Evolutionary conservation across 2,113 vertebrate species (phyloP).

Genomic region (Gambusia affinis): DNA sequence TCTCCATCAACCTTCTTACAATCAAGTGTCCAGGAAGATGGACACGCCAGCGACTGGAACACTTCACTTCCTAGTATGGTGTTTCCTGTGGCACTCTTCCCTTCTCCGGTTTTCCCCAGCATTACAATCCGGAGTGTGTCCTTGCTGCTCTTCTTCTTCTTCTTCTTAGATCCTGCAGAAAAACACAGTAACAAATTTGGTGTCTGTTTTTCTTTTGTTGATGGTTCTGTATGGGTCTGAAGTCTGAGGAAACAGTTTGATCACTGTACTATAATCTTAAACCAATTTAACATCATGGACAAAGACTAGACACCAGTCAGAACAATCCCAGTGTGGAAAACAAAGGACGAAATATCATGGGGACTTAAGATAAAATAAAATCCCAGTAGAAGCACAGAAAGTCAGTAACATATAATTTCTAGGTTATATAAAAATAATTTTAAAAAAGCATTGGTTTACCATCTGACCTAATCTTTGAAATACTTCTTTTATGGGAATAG

Average conservation of each 20-base stretch:
- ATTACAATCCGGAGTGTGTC: conserved; percentile 46
- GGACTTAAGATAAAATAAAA: no score
- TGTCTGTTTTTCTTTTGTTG: background rate
- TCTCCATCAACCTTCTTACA: conserved; percentile 30
- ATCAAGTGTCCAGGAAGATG: background rate
- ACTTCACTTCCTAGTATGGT: conserved; percentile 53
- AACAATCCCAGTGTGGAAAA: no score
- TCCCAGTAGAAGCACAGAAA: no score
- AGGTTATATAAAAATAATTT: no score
- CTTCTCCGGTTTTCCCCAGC: conserved; percentile 59
- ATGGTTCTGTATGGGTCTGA: background rate
- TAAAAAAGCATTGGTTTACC: no score
- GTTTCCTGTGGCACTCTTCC: conserved; percentile 67
- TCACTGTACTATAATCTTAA: background rate
- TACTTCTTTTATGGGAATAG: no score
- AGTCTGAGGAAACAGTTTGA: background rate
- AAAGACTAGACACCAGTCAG: no score
- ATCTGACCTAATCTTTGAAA: no score
- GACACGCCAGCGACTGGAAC: background rate
- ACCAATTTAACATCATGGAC: no score
- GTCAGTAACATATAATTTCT: no score
- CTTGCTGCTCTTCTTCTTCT: background rate
- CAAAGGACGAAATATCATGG: no score
- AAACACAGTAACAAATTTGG: conserved; percentile 12
- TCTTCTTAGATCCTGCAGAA: conserved; percentile 20